Conservation (phyloP, 2,888 invertebrate species). For the Peribatodes rhomboidaria region DNA sequence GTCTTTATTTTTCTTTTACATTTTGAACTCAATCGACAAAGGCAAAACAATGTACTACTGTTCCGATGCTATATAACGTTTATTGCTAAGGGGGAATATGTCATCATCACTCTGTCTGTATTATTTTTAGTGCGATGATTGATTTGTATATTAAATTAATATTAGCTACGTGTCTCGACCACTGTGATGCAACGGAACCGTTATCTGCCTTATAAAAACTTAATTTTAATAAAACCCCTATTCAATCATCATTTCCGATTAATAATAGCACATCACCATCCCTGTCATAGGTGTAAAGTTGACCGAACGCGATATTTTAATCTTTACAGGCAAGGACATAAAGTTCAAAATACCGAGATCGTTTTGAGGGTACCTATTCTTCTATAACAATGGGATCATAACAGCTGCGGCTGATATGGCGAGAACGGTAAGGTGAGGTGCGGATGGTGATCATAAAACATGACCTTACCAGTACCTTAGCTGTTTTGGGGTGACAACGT, state of each 20-base stretch:
- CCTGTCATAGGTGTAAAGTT: slow-evolving; percentile 58
- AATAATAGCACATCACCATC: slow-evolving; percentile 30
- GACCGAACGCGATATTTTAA: not conserved
- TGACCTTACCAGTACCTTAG: slow-evolving; percentile 11
- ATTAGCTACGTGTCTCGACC: too few relatives aligned
- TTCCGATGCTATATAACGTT: too few relatives aligned
- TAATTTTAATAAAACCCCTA: slow-evolving; percentile 60
- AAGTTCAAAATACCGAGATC: slow-evolving; percentile 52
- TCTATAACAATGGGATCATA: slow-evolving; percentile 46
- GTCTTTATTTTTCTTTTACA: too few relatives aligned
- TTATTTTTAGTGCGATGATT: too few relatives aligned
- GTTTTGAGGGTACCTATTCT: slow-evolving; percentile 59
- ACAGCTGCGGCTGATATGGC: slow-evolving; percentile 67
- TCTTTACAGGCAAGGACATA: slow-evolving; percentile 13
- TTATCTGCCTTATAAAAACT: slow-evolving; percentile 42
- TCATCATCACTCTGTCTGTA: too few relatives aligned
- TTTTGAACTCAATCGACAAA: too few relatives aligned
- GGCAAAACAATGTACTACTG: too few relatives aligned
- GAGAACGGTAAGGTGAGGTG: slow-evolving; percentile 38
- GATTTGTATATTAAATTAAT: too few relatives aligned
- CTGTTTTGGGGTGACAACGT: slow-evolving; percentile 2
- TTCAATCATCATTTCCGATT: slow-evolving; percentile 64
- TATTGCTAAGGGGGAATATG: too few relatives aligned
- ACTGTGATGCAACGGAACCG: not conserved
- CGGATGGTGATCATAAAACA: slow-evolving; percentile 26